Percentiles rank a stretch among this genome's conserved stretches.
These are phyloP conservation scores for Diarsia brunnea DNA, from an alignment of 2,888 invertebrate genomes.

Conservation along the genomic window DNA sequence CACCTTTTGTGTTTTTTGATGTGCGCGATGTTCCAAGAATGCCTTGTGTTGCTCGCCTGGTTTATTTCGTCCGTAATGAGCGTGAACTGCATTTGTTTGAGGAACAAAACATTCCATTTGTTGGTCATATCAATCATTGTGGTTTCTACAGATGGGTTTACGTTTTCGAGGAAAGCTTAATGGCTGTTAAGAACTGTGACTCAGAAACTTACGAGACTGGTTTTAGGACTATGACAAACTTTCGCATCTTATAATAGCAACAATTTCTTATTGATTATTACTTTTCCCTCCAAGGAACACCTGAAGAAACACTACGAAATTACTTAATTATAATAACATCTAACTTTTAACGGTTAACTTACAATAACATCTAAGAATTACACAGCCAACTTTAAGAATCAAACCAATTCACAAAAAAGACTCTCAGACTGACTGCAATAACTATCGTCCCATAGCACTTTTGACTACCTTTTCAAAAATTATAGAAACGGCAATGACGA, in stretches of 20 bases:
- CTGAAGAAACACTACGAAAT: neutral
- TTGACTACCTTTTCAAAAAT: no score
- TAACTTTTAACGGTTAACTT: neutral
- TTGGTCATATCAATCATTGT: constrained; percentile 56
- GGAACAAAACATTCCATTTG: constrained; percentile 54
- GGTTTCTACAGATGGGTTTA: constrained; percentile 40
- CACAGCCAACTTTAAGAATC: no score
- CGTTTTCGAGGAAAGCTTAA: constrained; percentile 42
- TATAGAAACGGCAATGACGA: no score
- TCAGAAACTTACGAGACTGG: constrained; percentile 13
- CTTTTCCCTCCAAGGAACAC: neutral
- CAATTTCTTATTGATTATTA: neutral
- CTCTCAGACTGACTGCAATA: no score
- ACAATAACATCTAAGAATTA: neutral
- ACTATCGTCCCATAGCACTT: no score
- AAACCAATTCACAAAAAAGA: no score
- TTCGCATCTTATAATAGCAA: neutral
- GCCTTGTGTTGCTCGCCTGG: constrained; percentile 46
- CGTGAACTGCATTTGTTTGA: constrained; percentile 57
- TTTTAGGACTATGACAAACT: neutral
- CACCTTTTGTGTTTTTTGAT: constrained; percentile 65
- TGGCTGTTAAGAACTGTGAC: constrained; percentile 30
- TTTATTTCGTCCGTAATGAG: constrained; percentile 61
- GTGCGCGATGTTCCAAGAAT: constrained; percentile 67
- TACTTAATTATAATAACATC: no score